Evolutionary conservation across 2,888 invertebrate species (phyloP), one percentile per base, ranked within the genome.

Genomic region (Dasypogon diadema): DNA sequence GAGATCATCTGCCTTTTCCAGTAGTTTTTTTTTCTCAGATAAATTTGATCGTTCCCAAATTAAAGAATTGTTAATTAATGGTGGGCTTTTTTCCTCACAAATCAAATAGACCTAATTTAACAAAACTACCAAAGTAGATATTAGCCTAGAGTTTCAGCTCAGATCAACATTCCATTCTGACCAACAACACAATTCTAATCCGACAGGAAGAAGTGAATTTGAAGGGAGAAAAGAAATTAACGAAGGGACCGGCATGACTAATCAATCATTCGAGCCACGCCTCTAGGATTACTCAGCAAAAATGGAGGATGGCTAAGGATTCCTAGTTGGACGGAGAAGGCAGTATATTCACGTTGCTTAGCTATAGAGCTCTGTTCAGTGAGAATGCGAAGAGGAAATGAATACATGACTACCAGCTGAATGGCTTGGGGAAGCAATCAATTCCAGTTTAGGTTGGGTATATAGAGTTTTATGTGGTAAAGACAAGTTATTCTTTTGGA

Each of bases 231-330:
- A 48, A 68, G 48, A 74, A 75, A 54, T 54, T 26, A 42, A 75
- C 54, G 72, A 77, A 77, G 72, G 70, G 56, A 77, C 75, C 77
- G 76, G 77, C 77, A 76, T 77, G 70, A 77, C 75, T 70, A 70
- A 70, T 70, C 70, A 70, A 70, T 70, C 70, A 54, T 46, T 54
- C 54, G n/a, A 81, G 82, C 84, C 84, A 84, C 84, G 84, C 84
- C 84, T 74, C 63, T 82, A 82, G 82, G 80, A 83, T 84, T 84
- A 84, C 80, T 84, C 84, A 84, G 84, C 84, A 84, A 68, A 83
- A 82, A 81, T 80, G 79, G 79, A 81, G 81, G 81, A 81, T 81
- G 80, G 81, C 81, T 79, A 6, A 10, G 26, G 54, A 4, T 30
- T 30, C 54, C 54, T 54, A n/a, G 54, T 54, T 51, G 54, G 48